Conservation (phyloP, 2,888 invertebrate species). For the Folsomia candida region DNA sequence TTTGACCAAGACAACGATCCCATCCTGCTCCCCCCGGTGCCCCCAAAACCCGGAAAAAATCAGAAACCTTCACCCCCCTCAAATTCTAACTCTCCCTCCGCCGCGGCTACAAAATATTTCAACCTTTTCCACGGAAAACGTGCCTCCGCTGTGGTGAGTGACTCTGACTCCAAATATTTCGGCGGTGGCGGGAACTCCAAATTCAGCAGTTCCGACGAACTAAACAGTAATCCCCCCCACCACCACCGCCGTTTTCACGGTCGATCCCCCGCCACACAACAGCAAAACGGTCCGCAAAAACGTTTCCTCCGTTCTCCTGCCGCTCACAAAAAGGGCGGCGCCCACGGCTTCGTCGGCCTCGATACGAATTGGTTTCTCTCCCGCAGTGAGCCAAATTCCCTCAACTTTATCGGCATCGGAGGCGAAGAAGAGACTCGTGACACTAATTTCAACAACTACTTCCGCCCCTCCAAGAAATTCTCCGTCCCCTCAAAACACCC, state of each 20-base stretch:
- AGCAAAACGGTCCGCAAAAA: background rate
- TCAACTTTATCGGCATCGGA: conserved; percentile 55
- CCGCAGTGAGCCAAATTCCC: conserved; percentile 73
- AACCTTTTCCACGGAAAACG: conserved; percentile 41
- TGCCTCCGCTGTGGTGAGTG: conserved; percentile 39
- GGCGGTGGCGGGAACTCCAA: background rate
- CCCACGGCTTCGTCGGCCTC: conserved; percentile 49
- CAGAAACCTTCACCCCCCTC: conserved; percentile 42
- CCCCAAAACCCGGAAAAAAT: conserved; percentile 21
- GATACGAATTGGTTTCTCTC: conserved; percentile 79
- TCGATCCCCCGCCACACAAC: background rate
- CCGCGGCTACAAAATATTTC: background rate
- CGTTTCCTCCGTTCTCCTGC: background rate
- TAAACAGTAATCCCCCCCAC: background rate
- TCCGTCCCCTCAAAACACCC: conserved; percentile 8
- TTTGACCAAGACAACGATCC: conserved; percentile 44
- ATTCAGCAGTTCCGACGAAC: background rate
- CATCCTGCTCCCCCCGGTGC: conserved; percentile 14
- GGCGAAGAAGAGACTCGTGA: conserved; percentile 30
- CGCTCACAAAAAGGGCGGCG: conserved; percentile 18
- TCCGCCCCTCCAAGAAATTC: conserved; percentile 22
- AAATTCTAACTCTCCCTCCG: conserved; percentile 39
- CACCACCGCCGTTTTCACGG: background rate
- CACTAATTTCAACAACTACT: conserved; percentile 5
- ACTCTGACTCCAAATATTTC: conserved; percentile 37